Conservation (phyloP, 2,888 invertebrate species). For the Rugalucina vietnamica region DNA sequence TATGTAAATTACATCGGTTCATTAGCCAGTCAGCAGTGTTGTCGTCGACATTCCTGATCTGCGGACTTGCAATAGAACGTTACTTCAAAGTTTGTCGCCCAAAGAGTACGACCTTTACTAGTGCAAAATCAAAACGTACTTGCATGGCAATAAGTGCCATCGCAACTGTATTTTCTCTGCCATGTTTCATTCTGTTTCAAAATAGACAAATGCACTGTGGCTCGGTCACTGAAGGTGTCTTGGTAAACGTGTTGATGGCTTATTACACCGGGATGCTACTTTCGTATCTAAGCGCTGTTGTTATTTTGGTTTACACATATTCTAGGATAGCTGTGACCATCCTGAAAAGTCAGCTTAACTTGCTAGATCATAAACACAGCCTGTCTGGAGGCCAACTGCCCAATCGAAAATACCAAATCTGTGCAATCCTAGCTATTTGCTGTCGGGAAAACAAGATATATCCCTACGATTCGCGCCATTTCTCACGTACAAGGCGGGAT, state of each 20-base stretch:
- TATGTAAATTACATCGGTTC: constrained; percentile 55
- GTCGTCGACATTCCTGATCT: constrained; percentile 47
- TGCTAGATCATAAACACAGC: background rate
- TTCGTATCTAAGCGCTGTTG: background rate
- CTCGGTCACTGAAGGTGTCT: background rate
- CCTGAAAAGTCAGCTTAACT: background rate
- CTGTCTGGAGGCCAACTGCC: too few species aligned
- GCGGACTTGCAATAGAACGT: constrained; percentile 50
- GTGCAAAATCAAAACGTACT: constrained; percentile 9
- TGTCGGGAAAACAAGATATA: too few species aligned
- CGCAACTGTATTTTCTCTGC: constrained; percentile 33
- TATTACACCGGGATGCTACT: background rate
- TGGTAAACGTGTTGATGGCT: background rate
- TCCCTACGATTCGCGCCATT: too few species aligned
- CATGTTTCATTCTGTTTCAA: constrained; percentile 42
- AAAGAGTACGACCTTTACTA: background rate
- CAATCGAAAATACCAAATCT: too few species aligned
- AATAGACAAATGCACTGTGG: constrained; percentile 30
- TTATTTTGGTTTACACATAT: background rate
- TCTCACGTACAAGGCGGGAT: too few species aligned
- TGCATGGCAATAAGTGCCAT: constrained; percentile 23
- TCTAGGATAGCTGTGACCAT: background rate
- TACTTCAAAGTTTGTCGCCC: constrained; percentile 47
- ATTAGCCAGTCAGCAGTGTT: constrained; percentile 46
- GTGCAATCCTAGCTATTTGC: too few species aligned